Evolutionary conservation across 2,113 vertebrate species (phyloP).

Genomic region (Ptychochromis oligacanthus): DNA sequence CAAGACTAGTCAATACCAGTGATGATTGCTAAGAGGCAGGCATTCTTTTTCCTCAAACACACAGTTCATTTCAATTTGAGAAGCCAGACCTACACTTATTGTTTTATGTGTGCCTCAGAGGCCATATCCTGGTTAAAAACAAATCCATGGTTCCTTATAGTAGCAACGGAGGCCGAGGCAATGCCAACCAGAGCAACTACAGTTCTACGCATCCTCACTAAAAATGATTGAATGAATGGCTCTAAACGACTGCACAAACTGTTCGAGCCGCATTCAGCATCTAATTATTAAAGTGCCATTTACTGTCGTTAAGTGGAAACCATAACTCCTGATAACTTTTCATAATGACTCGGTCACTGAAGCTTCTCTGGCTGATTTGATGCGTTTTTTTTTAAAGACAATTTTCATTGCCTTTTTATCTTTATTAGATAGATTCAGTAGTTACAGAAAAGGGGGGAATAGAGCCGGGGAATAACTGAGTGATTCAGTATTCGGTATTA

Average conservation of each 20-base stretch:
- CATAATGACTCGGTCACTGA: background rate
- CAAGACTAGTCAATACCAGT: background rate
- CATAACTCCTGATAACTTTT: background rate
- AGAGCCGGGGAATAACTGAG: background rate
- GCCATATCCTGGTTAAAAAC: background rate
- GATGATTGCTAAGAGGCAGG: background rate
- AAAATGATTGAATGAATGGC: background rate
- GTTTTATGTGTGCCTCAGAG: background rate
- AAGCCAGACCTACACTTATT: fast-evolving
- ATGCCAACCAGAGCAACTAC: background rate
- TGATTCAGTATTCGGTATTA: background rate
- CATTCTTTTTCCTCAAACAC: background rate
- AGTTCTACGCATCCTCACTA: background rate
- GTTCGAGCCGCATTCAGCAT: background rate
- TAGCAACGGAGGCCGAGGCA: too few relatives aligned
- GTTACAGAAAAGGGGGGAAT: background rate
- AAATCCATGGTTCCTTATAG: background rate
- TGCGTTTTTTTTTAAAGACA: background rate
- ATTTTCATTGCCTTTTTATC: background rate
- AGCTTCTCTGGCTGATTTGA: background rate
- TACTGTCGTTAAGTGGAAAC: background rate
- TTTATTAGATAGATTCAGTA: background rate
- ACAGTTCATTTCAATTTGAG: background rate
- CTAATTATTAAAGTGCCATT: background rate
- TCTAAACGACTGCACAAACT: background rate